Percentiles rank a stretch among this genome's conserved stretches.
Evolutionary conservation across 2,888 invertebrate genomes (phyloP).

Genomic region (Micropterix aruncella): DNA sequence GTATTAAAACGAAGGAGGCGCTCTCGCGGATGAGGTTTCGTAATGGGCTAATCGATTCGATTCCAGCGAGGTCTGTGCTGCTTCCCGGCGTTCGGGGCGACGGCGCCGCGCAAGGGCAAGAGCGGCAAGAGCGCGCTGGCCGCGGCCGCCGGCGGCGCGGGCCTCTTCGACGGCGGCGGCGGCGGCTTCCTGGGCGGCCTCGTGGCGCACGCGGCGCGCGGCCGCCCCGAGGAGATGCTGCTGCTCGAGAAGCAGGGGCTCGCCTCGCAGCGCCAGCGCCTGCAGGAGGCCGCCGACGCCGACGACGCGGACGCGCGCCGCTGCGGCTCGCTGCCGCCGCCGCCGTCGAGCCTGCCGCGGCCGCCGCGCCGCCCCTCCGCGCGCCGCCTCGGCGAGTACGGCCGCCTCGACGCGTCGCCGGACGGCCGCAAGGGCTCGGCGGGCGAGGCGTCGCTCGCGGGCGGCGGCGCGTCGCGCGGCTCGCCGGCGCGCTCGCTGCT

Average conservation of each 20-base stretch:
- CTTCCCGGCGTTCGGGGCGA: slow-evolving; percentile 71
- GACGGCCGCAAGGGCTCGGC: slow-evolving; percentile 27
- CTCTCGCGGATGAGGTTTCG: no score
- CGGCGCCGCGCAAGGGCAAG: slow-evolving; percentile 63
- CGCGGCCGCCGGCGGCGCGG: slow-evolving; percentile 13
- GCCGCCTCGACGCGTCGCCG: slow-evolving; percentile 40
- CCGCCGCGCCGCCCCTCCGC: slow-evolving; percentile 48
- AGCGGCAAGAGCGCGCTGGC: slow-evolving; percentile 51
- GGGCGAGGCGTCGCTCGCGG: slow-evolving; percentile 25
- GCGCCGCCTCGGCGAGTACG: slow-evolving; percentile 47
- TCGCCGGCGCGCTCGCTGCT: slow-evolving; percentile 35
- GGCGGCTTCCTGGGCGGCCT: slow-evolving; percentile 23
- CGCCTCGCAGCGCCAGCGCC: slow-evolving; percentile 60
- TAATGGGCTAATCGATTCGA: slow-evolving; percentile 12
- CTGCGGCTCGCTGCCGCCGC: slow-evolving; percentile 51
- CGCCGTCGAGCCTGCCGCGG: slow-evolving; percentile 56
- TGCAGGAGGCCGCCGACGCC: slow-evolving; percentile 21
- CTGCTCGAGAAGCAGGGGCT: slow-evolving; percentile 64
- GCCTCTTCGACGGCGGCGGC: slow-evolving; percentile 13
- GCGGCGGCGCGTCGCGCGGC: slow-evolving; percentile 22
- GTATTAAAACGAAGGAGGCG: no score
- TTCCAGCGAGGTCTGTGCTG: slow-evolving; percentile 75
- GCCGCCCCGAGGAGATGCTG: slow-evolving; percentile 51
- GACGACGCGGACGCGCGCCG: slow-evolving; percentile 16
- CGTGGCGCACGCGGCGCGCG: slow-evolving; percentile 24